These are phyloP conservation scores for Poecilia wingei DNA, from an alignment of 2,797 vertebrate genomes.

Conservation along the genomic window DNA sequence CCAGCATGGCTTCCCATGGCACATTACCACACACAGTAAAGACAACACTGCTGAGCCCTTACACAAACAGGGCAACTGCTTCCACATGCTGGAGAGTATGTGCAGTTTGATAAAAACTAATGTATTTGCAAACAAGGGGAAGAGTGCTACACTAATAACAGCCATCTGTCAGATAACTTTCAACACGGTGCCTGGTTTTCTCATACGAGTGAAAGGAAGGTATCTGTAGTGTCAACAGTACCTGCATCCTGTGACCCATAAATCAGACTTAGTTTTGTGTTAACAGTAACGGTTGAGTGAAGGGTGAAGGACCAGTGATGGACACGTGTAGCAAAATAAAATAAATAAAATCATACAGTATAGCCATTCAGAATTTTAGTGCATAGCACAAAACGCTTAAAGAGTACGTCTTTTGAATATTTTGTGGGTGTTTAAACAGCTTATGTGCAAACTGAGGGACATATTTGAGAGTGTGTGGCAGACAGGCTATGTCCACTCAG, in stretches of 20 bases:
- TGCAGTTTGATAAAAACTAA: constrained; percentile 45
- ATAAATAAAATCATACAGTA: not conserved
- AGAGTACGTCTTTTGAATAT: not conserved
- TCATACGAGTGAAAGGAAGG: constrained; percentile 34
- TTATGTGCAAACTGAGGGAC: not conserved
- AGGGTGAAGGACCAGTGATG: constrained; percentile 50
- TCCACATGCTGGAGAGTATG: constrained; percentile 49
- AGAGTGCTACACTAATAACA: constrained; percentile 40
- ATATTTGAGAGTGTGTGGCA: constrained; percentile 22
- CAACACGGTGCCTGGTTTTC: constrained; percentile 54
- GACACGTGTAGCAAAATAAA: constrained; percentile 9
- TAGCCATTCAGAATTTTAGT: not conserved
- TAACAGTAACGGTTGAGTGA: constrained; percentile 51
- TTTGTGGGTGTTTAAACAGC: constrained; percentile 16
- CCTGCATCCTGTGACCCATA: constrained; percentile 44
- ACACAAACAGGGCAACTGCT: constrained; percentile 55
- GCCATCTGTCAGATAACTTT: constrained; percentile 64
- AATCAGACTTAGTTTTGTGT: constrained; percentile 57
- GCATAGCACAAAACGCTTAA: not conserved
- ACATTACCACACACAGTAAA: constrained; percentile 45
- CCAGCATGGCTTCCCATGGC: constrained; percentile 26
- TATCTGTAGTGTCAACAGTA: constrained; percentile 52
- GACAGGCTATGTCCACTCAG: constrained; percentile 67
- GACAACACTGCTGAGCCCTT: constrained; percentile 53
- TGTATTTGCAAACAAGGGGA: constrained; percentile 36